Conservation (phyloP, 2,113 vertebrate genomes). For the Trogon surrucura region DNA sequence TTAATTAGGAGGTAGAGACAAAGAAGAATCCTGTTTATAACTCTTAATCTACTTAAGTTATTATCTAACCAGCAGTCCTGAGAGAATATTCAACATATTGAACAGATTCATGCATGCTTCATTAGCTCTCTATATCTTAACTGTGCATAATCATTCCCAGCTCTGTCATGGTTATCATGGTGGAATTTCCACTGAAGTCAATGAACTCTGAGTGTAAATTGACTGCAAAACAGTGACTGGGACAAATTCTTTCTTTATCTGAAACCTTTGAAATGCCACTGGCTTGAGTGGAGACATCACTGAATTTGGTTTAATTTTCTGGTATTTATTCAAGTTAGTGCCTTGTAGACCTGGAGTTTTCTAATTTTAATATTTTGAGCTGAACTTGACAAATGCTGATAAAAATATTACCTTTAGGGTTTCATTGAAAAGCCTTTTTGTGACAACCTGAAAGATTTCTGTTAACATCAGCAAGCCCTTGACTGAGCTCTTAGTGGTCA, state of each 20-base stretch:
- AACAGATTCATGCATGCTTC: slow-evolving; percentile 20
- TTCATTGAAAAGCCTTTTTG: slow-evolving; percentile 14
- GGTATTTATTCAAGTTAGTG: slow-evolving; percentile 53
- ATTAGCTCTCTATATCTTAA: slow-evolving; percentile 51
- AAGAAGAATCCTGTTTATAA: slow-evolving; percentile 33
- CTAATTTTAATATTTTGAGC: slow-evolving; percentile 55
- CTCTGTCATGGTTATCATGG: slow-evolving; percentile 28
- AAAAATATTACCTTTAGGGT: slow-evolving; percentile 37
- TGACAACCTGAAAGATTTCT: slow-evolving; percentile 17
- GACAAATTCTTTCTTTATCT: slow-evolving; percentile 51
- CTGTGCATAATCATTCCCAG: slow-evolving; percentile 33
- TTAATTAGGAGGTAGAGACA: slow-evolving; percentile 35
- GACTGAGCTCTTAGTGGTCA: slow-evolving; percentile 27
- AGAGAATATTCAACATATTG: slow-evolving; percentile 53
- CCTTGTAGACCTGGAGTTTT: slow-evolving; percentile 39
- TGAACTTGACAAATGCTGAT: slow-evolving; percentile 53
- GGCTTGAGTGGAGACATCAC: slow-evolving; percentile 13
- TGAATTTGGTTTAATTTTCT: slow-evolving; percentile 59
- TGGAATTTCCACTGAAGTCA: slow-evolving; percentile 43
- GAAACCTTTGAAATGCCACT: slow-evolving; percentile 49
- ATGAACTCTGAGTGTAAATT: slow-evolving; percentile 34
- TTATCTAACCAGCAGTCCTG: slow-evolving; percentile 36
- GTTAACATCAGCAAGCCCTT: neutral
- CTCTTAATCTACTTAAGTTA: slow-evolving; percentile 52
- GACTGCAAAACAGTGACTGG: slow-evolving; percentile 41